Conservation (phyloP, 2,888 invertebrate species). For the Sepiola atlantica region DNA sequence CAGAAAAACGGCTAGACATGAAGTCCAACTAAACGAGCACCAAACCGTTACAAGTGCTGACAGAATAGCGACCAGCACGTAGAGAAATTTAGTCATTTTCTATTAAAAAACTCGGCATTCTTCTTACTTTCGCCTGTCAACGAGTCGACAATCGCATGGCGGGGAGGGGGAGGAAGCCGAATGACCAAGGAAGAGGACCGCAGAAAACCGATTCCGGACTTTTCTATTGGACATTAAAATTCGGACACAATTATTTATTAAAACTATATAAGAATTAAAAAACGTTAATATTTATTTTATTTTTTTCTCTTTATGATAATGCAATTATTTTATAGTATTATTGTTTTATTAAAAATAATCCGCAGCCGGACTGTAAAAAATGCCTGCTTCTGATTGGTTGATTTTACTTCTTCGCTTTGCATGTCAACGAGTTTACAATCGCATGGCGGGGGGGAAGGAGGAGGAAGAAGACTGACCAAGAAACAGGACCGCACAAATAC, state of each 20-base stretch:
- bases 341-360: not conserved
- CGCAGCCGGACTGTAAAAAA: not conserved
- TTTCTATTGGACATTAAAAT: not conserved
- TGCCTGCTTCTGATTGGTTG: not conserved
- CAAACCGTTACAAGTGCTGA: constrained; percentile 40
- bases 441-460: not conserved
- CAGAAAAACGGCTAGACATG: not conserved
- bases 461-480: not conserved
- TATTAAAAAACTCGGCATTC: constrained; percentile 45
- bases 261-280: not conserved
- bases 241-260: not conserved
- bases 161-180: not conserved
- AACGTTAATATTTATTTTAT: not conserved
- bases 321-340: not conserved
- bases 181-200: constrained; percentile 9
- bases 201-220: not conserved
- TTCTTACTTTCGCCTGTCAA: constrained; percentile 45
- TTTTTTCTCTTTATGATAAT: not conserved
- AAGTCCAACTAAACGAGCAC: not conserved
- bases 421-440: constrained; percentile 42
- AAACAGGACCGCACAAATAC: constrained; percentile 6
- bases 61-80: constrained; percentile 38
- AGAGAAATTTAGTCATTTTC: constrained; percentile 47
- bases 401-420: constrained; percentile 38
- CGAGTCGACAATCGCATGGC: constrained; percentile 38